Evolutionary conservation across 2,113 vertebrate species (phyloP), one percentile per base, ranked within the genome.

Genomic region (Antigone vipio): DNA sequence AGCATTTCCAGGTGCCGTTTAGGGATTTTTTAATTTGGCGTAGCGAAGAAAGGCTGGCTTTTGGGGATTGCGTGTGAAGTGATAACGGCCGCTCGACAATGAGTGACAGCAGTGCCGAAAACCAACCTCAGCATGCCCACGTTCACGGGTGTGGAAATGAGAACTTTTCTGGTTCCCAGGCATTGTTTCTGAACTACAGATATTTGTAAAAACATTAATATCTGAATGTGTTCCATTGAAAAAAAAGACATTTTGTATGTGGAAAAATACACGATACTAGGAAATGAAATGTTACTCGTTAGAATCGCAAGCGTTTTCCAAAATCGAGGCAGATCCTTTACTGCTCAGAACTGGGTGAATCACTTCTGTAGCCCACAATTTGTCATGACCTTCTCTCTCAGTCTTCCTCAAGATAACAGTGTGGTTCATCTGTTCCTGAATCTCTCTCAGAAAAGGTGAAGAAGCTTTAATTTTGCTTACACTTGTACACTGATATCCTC

Each of bases 231-330:
- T 40, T 78, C 29, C 4, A 26, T 11, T 55, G 8, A 3, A 11
- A 32, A 81, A 35, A 20, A 12, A 40, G 5, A 21, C 3, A 5
- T 38, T 29, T 8, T 38, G 1, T 23, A 20, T 89, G 49, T 42
- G 9, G 50, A 52, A 7, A 47, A 44, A 4, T 7, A 0, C 2
- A 1, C 2, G 9, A 1, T 32, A 9, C 29, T 56, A 32, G 5
- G 15, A 69, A 71, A 56, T 27, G 15, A 63, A 80, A 5, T 2
- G 1, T 32, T 23, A 22, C 34, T 23, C 12, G 17, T 53, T 11
- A 38, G 29, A 63, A 30, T 13, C 5, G 1, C 11, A 50, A 72
- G 11, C 34, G 21, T 71, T 88, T 44, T 66, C 30, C 30, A 58
- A 1, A 71, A 16, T 11, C 29, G 24, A 50, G 40, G 40, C 12